These are phyloP conservation scores for Xyliphius kryptos DNA, from an alignment of 2,113 vertebrate species.

Conservation along the genomic window DNA sequence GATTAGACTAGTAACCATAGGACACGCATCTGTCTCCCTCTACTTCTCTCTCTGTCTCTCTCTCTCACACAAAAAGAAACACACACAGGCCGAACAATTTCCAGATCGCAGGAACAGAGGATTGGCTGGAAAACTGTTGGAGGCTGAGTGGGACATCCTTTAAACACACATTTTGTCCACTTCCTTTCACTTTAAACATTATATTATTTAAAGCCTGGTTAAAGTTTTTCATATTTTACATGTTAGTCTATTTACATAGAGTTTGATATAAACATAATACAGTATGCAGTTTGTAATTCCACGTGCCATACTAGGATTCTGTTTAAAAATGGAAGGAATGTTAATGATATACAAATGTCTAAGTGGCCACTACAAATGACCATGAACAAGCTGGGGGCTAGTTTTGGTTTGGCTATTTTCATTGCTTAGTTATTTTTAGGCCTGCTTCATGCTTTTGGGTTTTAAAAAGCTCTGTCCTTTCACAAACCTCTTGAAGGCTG, in stretches of 20 bases:
- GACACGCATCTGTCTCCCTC: conserved; percentile 10
- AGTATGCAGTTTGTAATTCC: no score
- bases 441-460: conserved; percentile 24
- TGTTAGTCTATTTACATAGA: no score
- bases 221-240: no score
- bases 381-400: conserved; percentile 19
- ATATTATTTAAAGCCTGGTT: no score
- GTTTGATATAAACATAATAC: no score
- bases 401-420: conserved; percentile 49
- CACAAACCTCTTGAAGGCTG: conserved; percentile 39
- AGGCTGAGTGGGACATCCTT: conserved; percentile 16
- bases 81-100: conserved; percentile 29
- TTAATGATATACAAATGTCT: no score
- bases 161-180: conserved; percentile 15
- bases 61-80: not conserved
- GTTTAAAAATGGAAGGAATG: no score
- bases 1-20: no score
- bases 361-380: no score
- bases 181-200: no score
- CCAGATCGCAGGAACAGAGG: not conserved
- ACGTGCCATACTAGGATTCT: no score
- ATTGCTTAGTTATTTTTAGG: conserved; percentile 42
- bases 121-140: conserved; percentile 19
- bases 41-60: not conserved
- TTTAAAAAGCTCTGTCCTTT: conserved; percentile 39